Evolutionary conservation across 2,888 invertebrate species (phyloP).

Genomic region (Spilosoma lubricipeda): DNA sequence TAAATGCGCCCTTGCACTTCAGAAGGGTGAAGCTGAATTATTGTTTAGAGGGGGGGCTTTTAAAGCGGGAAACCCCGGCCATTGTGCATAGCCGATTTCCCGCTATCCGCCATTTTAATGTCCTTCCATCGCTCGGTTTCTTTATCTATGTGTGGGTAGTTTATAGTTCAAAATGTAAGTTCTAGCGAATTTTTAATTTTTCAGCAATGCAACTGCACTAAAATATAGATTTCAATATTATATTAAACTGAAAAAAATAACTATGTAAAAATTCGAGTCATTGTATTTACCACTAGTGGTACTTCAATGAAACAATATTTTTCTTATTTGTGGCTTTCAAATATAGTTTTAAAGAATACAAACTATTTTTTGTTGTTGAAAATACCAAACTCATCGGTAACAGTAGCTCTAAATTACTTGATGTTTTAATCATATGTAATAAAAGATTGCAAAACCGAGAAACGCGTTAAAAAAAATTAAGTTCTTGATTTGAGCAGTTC

Average conservation of each 20-base stretch:
- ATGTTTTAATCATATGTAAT: no score
- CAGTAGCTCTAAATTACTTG: no score
- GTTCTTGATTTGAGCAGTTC: background rate
- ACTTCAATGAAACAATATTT: background rate
- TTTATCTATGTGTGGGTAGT: slow-evolving; percentile 56
- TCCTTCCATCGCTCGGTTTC: slow-evolving; percentile 62
- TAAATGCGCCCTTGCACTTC: slow-evolving; percentile 86
- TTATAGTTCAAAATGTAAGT: slow-evolving; percentile 31
- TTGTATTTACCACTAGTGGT: no score
- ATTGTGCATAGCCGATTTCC: slow-evolving; percentile 86
- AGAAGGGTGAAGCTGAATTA: slow-evolving; percentile 86
- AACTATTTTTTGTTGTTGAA: background rate
- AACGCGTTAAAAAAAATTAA: background rate
- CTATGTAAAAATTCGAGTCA: background rate
- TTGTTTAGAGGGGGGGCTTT: slow-evolving; percentile 83
- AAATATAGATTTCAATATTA: no score
- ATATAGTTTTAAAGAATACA: no score
- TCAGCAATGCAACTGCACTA: background rate
- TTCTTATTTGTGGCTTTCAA: background rate
- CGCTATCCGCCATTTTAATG: slow-evolving; percentile 84
- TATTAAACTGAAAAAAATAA: no score
- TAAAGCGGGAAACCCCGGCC: slow-evolving; percentile 85
- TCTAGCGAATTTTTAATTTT: background rate
- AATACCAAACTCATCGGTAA: no score
- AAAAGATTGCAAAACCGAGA: background rate